These are phyloP conservation scores for Erethizon dorsatum DNA, from an alignment of 2,797 vertebrate species.

Conservation along the genomic window DNA sequence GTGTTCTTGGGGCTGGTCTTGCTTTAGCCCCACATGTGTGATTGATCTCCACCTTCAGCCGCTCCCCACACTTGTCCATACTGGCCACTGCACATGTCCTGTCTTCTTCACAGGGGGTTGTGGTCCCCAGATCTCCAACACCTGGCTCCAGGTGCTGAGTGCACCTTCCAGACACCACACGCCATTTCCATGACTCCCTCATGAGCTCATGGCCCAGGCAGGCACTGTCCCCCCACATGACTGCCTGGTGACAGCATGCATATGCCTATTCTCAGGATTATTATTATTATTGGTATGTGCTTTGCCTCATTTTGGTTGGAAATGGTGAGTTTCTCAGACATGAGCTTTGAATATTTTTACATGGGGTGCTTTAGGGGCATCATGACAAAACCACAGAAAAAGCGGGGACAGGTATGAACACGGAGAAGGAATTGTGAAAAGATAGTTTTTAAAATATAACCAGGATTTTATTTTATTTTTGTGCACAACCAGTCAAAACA, in stretches of 20 bases:
- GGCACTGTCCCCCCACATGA: not conserved
- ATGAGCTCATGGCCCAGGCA: fast-evolving
- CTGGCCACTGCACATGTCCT: not conserved
- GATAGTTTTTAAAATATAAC: not conserved
- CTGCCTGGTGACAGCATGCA: not conserved
- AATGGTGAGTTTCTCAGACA: not conserved
- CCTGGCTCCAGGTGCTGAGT: not conserved
- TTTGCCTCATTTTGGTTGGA: not conserved
- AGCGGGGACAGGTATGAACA: not conserved
- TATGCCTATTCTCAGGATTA: not conserved
- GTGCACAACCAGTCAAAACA: not conserved
- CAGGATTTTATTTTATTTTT: not conserved
- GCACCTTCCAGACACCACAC: not conserved
- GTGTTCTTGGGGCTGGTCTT: too few relatives aligned
- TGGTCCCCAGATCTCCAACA: not conserved
- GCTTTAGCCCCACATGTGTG: too few relatives aligned
- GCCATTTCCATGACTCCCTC: not conserved
- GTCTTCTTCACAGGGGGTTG: not conserved
- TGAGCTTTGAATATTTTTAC: not conserved
- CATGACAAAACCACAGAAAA: not conserved
- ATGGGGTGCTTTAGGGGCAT: not conserved
- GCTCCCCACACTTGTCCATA: too few relatives aligned
- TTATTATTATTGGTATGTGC: not conserved
- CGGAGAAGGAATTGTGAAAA: not conserved
- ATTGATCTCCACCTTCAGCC: too few relatives aligned